Evolutionary conservation across 1,140 invertebrate genomes (phyloP).

Genomic region (Magallana ariakensis): DNA sequence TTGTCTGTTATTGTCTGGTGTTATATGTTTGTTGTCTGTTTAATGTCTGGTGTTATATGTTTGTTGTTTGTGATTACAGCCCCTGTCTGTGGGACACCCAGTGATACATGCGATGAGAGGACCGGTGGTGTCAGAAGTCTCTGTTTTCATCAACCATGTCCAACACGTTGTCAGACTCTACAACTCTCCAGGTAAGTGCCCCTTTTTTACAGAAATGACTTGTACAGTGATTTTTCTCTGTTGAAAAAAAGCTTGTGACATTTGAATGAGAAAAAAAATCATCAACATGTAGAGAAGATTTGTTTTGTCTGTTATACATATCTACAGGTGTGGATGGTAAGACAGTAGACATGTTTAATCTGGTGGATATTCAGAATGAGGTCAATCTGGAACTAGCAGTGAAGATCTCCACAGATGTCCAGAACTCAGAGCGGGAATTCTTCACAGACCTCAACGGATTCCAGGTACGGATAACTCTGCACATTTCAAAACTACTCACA

Average conservation of each 20-base stretch:
- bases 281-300: no score
- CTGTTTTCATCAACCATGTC: slow-evolving; percentile 85
- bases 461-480: slow-evolving; percentile 84
- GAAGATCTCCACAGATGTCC: slow-evolving; percentile 89
- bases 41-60: no score
- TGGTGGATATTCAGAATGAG: slow-evolving; percentile 87
- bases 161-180: slow-evolving; percentile 87
- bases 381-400: slow-evolving; percentile 95
- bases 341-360: slow-evolving; percentile 87
- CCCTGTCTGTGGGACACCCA: slow-evolving; percentile 64
- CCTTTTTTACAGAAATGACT: background rate
- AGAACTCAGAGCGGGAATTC: slow-evolving; percentile 84
- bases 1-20: no score
- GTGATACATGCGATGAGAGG: slow-evolving; percentile 85
- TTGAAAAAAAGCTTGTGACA: no score
- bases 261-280: no score
- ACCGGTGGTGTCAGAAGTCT: slow-evolving; percentile 86
- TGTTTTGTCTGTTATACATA: no score
- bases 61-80: background rate
- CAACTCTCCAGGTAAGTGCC: slow-evolving; percentile 79
- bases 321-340: slow-evolving; percentile 84
- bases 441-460: slow-evolving; percentile 98
- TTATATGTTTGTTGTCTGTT: no score
- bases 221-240: no score
- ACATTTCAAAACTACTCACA: no score